phyloP scores from a whole-genome alignment of 2,113 vertebrate species.

The Pseudopodoces humilis region DNA sequence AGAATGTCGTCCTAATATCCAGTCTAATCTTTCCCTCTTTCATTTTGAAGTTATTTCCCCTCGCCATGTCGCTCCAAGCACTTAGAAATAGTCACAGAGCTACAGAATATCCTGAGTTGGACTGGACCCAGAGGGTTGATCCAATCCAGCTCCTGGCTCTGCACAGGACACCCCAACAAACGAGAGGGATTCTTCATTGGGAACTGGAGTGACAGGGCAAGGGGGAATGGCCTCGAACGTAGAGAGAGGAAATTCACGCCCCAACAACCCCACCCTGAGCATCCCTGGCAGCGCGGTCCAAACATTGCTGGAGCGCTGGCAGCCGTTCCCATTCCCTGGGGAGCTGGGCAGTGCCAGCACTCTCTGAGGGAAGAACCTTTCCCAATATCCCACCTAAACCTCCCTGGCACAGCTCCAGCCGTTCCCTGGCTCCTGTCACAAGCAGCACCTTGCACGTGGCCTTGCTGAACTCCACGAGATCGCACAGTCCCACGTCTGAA shows the following conservation, averaged over 20 bases:
- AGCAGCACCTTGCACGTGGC: not conserved
- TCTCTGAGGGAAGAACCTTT: not conserved
- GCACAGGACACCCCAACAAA: not conserved
- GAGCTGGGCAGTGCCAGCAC: not conserved
- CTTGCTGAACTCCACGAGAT: not conserved
- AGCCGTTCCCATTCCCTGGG: not conserved
- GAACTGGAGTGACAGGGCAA: not conserved
- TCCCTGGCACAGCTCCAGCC: not conserved
- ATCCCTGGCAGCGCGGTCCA: accelerated
- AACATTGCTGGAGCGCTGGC: not conserved
- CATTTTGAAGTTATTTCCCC: accelerated
- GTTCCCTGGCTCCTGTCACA: not conserved
- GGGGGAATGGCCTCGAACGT: not conserved
- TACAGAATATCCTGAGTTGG: accelerated
- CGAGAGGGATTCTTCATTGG: not conserved
- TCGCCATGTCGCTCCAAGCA: accelerated
- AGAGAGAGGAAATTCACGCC: not conserved
- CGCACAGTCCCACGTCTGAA: accelerated
- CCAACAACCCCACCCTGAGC: accelerated
- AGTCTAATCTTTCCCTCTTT: not conserved
- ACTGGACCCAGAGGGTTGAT: not conserved
- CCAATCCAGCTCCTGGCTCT: no score
- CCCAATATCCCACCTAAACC: accelerated
- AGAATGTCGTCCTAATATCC: accelerated
- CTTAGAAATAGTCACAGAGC: no score